Evolutionary conservation across 1,140 invertebrate species (phyloP).

Genomic region (Andrena cerasifolii): DNA sequence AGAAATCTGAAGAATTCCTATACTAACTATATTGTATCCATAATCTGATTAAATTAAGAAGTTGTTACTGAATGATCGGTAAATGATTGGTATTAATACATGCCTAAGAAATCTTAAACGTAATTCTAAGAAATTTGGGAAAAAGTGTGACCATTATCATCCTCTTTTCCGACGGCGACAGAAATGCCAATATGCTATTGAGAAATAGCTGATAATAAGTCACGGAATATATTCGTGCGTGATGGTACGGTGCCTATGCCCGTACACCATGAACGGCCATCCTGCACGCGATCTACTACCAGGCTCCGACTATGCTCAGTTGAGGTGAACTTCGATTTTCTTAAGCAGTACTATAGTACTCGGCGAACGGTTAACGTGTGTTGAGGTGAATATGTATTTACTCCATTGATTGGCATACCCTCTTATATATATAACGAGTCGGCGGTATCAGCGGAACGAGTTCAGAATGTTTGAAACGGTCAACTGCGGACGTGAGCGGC

Average conservation of each 20-base stretch:
- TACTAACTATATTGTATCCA: not conserved
- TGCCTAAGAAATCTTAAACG: not conserved
- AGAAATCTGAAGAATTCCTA: not conserved
- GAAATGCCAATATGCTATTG: not conserved
- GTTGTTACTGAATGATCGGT: not conserved
- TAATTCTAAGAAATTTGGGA: not conserved
- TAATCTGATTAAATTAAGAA: not conserved
- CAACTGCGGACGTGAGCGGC: slow-evolving; percentile 60
- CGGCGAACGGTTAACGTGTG: slow-evolving; percentile 3
- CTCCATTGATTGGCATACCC: slow-evolving; percentile 57
- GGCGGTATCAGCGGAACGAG: slow-evolving; percentile 59
- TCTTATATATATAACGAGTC: slow-evolving; percentile 69
- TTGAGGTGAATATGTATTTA: not conserved
- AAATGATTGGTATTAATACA: not conserved
- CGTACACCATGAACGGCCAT: slow-evolving; percentile 67
- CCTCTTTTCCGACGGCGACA: not conserved
- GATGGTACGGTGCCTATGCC: slow-evolving; percentile 76
- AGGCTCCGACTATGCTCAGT: slow-evolving; percentile 68
- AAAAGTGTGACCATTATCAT: not conserved
- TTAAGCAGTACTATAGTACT: slow-evolving; percentile 18
- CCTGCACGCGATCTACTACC: slow-evolving; percentile 75
- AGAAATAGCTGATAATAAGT: slow-evolving; percentile 33
- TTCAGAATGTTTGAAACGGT: slow-evolving; percentile 70
- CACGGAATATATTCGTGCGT: slow-evolving; percentile 54
- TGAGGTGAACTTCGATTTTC: slow-evolving; percentile 65